These are phyloP conservation scores for Aegotheles bennettii DNA, from an alignment of 2,113 vertebrate species.

Conservation along the genomic window DNA sequence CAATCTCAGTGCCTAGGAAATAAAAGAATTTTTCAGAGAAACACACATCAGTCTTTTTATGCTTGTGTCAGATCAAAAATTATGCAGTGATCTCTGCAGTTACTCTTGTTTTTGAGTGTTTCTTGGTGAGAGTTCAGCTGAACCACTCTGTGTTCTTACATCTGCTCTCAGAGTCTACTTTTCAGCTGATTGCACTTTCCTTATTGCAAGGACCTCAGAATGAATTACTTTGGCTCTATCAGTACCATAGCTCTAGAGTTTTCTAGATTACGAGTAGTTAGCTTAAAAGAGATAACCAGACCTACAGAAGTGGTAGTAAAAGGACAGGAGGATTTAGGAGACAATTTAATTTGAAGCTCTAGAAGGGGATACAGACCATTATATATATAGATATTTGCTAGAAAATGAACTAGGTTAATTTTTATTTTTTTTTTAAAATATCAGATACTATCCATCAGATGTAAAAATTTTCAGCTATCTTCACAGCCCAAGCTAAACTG, in stretches of 20 bases:
- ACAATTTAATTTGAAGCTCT: neutral
- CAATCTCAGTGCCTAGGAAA: neutral
- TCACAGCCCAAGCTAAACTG: neutral
- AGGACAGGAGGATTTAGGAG: neutral
- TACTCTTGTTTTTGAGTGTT: neutral
- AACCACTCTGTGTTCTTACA: neutral
- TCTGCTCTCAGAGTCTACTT: neutral
- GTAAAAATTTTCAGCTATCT: neutral
- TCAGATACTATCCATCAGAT: neutral
- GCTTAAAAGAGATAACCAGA: neutral
- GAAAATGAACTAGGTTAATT: neutral
- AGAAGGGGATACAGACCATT: neutral
- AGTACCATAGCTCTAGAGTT: neutral
- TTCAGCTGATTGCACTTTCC: neutral
- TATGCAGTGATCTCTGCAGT: neutral
- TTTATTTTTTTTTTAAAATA: neutral
- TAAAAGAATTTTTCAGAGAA: neutral
- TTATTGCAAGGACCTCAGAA: neutral
- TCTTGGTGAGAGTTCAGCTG: neutral
- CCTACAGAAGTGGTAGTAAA: neutral
- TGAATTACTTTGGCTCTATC: neutral
- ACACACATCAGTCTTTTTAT: neutral
- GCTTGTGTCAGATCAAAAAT: neutral
- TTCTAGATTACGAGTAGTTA: neutral
- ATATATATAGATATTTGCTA: neutral